Conservation (phyloP, 2,888 invertebrate species). For the Latheticus oryzae region DNA sequence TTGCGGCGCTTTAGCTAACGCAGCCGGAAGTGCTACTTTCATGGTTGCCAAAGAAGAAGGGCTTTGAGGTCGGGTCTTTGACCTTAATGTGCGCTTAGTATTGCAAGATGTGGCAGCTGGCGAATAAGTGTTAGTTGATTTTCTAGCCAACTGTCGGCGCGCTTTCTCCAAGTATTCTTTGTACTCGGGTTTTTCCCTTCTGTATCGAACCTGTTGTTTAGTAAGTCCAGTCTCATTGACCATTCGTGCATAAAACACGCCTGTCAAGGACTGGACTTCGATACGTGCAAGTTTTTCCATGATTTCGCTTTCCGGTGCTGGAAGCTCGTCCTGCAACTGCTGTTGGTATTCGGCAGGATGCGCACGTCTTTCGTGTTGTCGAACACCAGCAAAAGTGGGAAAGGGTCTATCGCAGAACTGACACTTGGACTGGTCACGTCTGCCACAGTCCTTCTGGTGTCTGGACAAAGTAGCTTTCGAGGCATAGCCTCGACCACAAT, state of each 20-base stretch:
- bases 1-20: too few relatives aligned
- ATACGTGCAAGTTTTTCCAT: constrained; percentile 17
- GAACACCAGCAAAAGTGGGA: constrained; percentile 2
- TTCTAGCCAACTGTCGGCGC: not conserved
- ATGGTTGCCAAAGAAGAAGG: too few relatives aligned
- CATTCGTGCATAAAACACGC: constrained; percentile 19
- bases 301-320: constrained; percentile 13
- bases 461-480: constrained; percentile 4
- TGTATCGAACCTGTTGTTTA: constrained; percentile 25
- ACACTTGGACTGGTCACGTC: constrained; percentile 1
- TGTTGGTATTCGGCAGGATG: constrained; percentile 10
- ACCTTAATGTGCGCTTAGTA: too few relatives aligned
- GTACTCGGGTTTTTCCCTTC: constrained; percentile 28
- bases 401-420: constrained; percentile 7
- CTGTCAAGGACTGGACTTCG: constrained; percentile 7
- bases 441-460: constrained; percentile 23
- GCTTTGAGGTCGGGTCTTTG: too few relatives aligned
- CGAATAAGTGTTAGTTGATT: not conserved
- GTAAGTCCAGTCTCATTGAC: constrained; percentile 30
- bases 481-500: constrained; percentile 10
- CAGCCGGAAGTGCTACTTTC: too few relatives aligned
- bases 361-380: constrained; percentile 20
- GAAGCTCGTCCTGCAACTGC: constrained; percentile 8
- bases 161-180: constrained; percentile 14
- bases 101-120: too few relatives aligned